Base-by-base conservation (phyloP, 2,888 invertebrate genomes). In the Keiferia lycopersicella region DNA sequence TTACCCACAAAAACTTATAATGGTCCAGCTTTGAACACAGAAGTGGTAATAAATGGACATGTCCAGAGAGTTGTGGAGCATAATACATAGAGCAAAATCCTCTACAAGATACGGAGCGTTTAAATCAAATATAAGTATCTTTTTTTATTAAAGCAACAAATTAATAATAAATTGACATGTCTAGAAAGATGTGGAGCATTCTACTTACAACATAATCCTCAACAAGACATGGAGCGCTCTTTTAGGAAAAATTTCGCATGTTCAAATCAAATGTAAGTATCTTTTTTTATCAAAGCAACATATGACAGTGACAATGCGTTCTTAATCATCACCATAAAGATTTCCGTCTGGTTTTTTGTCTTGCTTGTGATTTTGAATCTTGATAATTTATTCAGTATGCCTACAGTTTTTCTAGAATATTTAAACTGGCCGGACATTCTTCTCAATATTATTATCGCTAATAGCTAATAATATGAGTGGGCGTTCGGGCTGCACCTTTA, bases 1-100 rank as follows among this genome's bases (percentile, higher is more conserved):
- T 67, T 74, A 72, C 64, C 74, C 74, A 83, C 80, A 84, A 84
- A 87, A 85, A 86, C 73, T 72, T 71, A 77, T 84, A 83, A 87
- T 85, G 77, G 80, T 70, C 20, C 30, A 56, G 56, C 56, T n/a
- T 56, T 56, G 51, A n/a, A 6, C 56, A 56, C 56, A 56, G 56
- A 56, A 14, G 7, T 30, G 20, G 18, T 7, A 34, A 14, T 4
- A n/a, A 30, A 0, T 56, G 16, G 56, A 30, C 14, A 26, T n/a
- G 51, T 0, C 48, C 4, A 51, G 11, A 18, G 2, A 50, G 1
- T 18, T 50, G 18, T 18, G 48, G 8, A 16, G 48, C 11, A 3
- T 0, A 2, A 0, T 41, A 41, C 14, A 41, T 41, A 0, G 12
- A 41, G 14, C 41, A 39, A 39, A 39, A 39, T 39, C 3, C 12